These are phyloP conservation scores for Lagenorhynchus albirostris DNA, from an alignment of 2,113 vertebrate genomes.

Conservation along the genomic window DNA sequence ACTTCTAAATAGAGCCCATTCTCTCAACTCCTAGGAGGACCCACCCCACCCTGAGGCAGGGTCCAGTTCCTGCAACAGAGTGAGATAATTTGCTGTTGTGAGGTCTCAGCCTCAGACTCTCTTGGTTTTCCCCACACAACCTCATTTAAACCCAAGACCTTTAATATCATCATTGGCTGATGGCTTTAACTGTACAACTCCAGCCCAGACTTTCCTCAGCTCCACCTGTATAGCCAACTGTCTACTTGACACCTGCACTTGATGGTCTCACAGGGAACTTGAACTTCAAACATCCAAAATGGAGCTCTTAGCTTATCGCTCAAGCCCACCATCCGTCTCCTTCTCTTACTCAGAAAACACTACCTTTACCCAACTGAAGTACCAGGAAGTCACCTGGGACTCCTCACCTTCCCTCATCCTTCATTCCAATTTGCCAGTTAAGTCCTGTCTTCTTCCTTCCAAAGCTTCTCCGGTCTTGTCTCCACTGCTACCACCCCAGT, in stretches of 20 bases:
- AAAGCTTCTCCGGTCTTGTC: not conserved
- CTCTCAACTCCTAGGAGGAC: not conserved
- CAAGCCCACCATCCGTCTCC: not conserved
- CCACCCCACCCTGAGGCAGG: not conserved
- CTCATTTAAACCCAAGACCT: not conserved
- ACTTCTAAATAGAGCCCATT: not conserved
- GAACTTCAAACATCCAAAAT: not conserved
- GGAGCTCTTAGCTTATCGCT: not conserved
- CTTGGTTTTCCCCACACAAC: not conserved
- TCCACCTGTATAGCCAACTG: too few relatives aligned
- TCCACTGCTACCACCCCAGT: not conserved
- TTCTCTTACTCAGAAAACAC: not conserved
- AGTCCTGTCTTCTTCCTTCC: not conserved
- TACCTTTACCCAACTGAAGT: not conserved
- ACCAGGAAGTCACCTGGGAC: not conserved
- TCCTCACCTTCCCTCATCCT: not conserved
- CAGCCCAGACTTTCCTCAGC: not conserved
- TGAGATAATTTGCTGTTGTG: not conserved
- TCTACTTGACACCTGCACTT: not conserved
- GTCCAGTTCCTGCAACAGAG: not conserved
- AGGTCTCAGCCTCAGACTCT: not conserved
- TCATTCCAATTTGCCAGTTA: not conserved
- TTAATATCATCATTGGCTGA: not conserved
- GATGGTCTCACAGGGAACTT: not conserved
- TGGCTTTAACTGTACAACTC: not conserved